These are phyloP conservation scores for Drosophila kikkawai DNA, from an alignment of 1,140 invertebrate genomes.

Conservation along the genomic window DNA sequence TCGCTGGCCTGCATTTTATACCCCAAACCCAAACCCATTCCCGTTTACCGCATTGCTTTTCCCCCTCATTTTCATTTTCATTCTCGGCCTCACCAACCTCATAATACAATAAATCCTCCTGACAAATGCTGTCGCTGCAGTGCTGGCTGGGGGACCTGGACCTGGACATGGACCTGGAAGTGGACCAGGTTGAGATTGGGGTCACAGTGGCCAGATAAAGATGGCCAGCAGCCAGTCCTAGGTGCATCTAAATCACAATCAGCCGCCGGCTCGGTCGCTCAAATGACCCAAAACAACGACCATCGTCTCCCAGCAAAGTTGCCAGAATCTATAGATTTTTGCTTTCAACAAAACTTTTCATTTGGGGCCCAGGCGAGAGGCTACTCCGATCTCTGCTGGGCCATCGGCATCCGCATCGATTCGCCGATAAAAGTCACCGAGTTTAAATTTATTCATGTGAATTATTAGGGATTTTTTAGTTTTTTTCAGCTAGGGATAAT, in stretches of 20 bases:
- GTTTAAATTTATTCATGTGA: conserved; percentile 19
- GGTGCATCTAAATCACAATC: conserved; percentile 46
- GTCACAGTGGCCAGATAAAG: conserved; percentile 19
- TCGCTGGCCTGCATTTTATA: conserved; percentile 9
- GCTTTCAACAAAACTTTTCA: conserved; percentile 17
- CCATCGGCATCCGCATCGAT: neutral
- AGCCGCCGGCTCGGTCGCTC: conserved; percentile 5
- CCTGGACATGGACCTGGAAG: neutral
- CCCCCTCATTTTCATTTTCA: conserved; percentile 10
- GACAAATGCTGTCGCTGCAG: conserved; percentile 72
- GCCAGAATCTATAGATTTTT: conserved; percentile 20
- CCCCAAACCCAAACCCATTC: neutral
- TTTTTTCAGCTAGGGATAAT: neutral
- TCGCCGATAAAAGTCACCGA: conserved; percentile 12
- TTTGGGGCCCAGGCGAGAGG: neutral
- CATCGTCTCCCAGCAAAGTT: conserved; percentile 25
- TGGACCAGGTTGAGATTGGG: conserved; percentile 22
- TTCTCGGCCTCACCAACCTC: neutral
- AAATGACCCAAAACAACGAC: conserved; percentile 35
- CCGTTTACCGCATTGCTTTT: conserved; percentile 35
- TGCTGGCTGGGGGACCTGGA: neutral
- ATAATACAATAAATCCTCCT: conserved; percentile 70
- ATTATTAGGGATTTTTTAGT: neutral
- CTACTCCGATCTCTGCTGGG: conserved; percentile 13
- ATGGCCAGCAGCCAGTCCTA: neutral